Conservation (phyloP, 2,888 invertebrate species). For the Noctua pronuba region DNA sequence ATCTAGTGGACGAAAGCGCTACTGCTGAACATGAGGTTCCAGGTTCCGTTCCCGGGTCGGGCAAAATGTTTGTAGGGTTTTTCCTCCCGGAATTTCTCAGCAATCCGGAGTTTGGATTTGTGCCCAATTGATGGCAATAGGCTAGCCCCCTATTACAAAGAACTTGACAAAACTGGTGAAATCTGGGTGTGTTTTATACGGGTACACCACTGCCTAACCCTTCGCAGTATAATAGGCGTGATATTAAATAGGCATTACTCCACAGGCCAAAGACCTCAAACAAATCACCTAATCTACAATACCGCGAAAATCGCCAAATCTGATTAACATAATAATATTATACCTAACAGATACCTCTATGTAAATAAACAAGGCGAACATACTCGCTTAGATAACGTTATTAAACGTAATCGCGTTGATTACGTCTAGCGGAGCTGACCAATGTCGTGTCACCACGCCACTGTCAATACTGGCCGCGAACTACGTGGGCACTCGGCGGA, state of each 20-base stretch:
- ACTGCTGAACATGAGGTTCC: not conserved
- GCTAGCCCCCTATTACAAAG: too few relatives aligned
- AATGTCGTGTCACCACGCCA: constrained; percentile 56
- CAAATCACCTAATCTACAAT: constrained; percentile 15
- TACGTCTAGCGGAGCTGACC: constrained; percentile 38
- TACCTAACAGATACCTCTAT: constrained; percentile 18
- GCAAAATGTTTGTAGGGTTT: too few relatives aligned
- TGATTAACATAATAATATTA: constrained; percentile 15
- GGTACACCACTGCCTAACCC: not conserved
- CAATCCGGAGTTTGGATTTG: too few relatives aligned
- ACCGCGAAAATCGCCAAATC: constrained; percentile 16
- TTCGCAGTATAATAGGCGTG: not conserved
- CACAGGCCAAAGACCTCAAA: constrained; percentile 26
- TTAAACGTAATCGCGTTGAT: constrained; percentile 26
- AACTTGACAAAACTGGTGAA: too few relatives aligned
- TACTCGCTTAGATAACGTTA: constrained; percentile 43
- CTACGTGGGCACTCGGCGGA: constrained; percentile 23
- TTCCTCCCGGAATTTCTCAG: not conserved
- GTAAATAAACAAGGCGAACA: constrained; percentile 50
- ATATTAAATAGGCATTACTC: not conserved
- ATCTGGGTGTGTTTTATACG: not conserved
- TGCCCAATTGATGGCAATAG: too few relatives aligned
- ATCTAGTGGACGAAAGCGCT: not conserved
- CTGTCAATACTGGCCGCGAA: not conserved
- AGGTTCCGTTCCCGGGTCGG: not conserved